These are phyloP conservation scores for Coranthus polyacanthus DNA, from an alignment of 2,797 vertebrate genomes.

Conservation along the genomic window DNA sequence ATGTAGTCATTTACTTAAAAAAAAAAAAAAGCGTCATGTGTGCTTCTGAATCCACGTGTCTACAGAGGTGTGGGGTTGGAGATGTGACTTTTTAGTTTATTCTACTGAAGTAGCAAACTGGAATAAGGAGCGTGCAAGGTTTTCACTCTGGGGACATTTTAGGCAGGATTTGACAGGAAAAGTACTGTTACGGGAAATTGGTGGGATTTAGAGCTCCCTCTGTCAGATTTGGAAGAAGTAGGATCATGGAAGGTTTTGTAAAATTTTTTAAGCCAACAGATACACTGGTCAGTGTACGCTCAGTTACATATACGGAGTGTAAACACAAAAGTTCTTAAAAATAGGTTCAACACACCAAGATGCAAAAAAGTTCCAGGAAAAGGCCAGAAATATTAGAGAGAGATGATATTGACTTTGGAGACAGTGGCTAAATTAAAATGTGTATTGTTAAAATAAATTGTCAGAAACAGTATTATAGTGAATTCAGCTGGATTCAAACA, in stretches of 20 bases:
- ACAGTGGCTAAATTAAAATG: too few species aligned
- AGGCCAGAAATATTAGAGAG: neutral
- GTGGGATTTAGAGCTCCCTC: slow-evolving; percentile 9
- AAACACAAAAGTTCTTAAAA: slow-evolving; percentile 1
- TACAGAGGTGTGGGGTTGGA: slow-evolving; percentile 16
- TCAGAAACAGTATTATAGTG: too few species aligned
- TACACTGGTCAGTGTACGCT: neutral
- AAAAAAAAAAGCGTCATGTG: slow-evolving; percentile 20
- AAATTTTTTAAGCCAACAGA: neutral
- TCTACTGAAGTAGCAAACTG: slow-evolving; percentile 27
- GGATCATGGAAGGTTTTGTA: slow-evolving; percentile 21
- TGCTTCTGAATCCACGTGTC: slow-evolving; percentile 33
- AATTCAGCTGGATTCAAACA: too few species aligned
- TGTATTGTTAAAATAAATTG: too few species aligned
- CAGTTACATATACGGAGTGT: neutral
- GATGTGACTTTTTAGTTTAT: slow-evolving; percentile 42
- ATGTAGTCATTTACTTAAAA: slow-evolving; percentile 32
- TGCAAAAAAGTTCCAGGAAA: slow-evolving; percentile 2
- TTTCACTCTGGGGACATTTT: slow-evolving; percentile 22
- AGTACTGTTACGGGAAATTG: slow-evolving; percentile 25
- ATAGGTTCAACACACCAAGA: neutral
- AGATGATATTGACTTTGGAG: too few species aligned
- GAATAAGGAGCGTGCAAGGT: slow-evolving; percentile 29
- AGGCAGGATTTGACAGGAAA: slow-evolving; percentile 39
- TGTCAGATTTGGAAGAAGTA: slow-evolving; percentile 28